Conservation (phyloP, 2,113 vertebrate species). For the Equus przewalskii region DNA sequence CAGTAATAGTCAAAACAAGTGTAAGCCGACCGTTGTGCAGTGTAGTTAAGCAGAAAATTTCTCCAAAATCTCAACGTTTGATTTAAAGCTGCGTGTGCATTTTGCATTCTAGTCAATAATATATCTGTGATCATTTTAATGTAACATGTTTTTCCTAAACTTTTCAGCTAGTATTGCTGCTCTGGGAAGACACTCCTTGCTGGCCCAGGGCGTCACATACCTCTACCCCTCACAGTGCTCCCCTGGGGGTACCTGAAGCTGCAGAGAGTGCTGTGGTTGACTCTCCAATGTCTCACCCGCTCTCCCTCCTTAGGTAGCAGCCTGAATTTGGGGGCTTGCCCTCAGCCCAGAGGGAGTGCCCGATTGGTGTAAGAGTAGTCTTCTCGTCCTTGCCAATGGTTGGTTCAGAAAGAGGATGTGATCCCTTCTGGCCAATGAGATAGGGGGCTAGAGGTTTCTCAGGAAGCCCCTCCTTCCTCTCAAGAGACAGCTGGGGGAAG, state of each 20-base stretch:
- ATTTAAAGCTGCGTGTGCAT: neutral
- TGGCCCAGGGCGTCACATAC: accelerated
- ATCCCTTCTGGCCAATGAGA: neutral
- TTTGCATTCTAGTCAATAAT: neutral
- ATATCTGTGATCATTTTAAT: neutral
- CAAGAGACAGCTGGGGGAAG: neutral
- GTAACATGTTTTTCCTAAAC: neutral
- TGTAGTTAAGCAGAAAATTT: neutral
- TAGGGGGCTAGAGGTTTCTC: neutral
- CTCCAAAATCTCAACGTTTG: neutral
- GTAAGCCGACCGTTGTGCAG: neutral
- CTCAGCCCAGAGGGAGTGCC: neutral
- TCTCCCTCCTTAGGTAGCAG: neutral
- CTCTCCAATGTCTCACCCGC: accelerated
- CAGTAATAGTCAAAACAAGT: neutral
- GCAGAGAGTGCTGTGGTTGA: neutral
- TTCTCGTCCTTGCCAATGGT: neutral
- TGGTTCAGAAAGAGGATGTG: neutral
- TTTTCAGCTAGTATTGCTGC: neutral
- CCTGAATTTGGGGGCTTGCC: neutral
- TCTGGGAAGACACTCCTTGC: neutral
- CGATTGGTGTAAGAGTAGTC: neutral
- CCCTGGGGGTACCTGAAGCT: neutral
- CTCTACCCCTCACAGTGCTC: neutral
- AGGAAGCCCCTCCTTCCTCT: neutral